Evolutionary conservation across 2,888 invertebrate genomes (phyloP), one percentile per base, ranked within the genome.

Genomic region (Pelosia muscerda): DNA sequence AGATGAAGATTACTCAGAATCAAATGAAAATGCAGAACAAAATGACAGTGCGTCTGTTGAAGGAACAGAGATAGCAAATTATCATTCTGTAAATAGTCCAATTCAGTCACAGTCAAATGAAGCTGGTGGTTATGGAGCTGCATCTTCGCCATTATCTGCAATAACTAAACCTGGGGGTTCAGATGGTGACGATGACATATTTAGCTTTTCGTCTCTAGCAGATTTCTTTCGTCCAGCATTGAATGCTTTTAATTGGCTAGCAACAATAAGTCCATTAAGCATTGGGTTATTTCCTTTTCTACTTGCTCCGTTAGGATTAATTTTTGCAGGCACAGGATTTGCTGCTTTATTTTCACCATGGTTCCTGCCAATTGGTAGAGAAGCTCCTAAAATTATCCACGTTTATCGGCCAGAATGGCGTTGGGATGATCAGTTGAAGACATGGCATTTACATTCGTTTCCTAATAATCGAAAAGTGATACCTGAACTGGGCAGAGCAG

Each of bases 311-410:
- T 86, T 97, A 60, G 95, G 95, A 0, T 90, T 97, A 63, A 89
- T 96, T 54, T 95, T 97, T 62, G 95, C 96, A 1, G 95, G 96
- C 0, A 95, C 97, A 19, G 95, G 96, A 0, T 84, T 96, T 22
- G 95, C 96, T 1, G 93, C 96, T 0, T 93, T 96, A 58, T 88
- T 97, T 73, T 95, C 96, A 67, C 97, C 96, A 0, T 97, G 95
- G 95, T 95, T 96, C 76, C 91, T 96, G 71, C 96, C 96, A 0
- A 75, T 86, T 13, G 95, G 88, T 1, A 88, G 95, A 76, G 89
- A 93, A 79, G 90, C 93, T 25, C 92, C 94, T 11, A 88, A 92
- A 80, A 68, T 88, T 71, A 84, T 94, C 76, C 82, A 88, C 79
- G 69, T 91, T 2, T 92, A 95, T 70, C 92, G 85, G 59, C 95